Base-by-base conservation (phyloP, 2,888 invertebrate species). In the Cerceris rybyensis region DNA sequence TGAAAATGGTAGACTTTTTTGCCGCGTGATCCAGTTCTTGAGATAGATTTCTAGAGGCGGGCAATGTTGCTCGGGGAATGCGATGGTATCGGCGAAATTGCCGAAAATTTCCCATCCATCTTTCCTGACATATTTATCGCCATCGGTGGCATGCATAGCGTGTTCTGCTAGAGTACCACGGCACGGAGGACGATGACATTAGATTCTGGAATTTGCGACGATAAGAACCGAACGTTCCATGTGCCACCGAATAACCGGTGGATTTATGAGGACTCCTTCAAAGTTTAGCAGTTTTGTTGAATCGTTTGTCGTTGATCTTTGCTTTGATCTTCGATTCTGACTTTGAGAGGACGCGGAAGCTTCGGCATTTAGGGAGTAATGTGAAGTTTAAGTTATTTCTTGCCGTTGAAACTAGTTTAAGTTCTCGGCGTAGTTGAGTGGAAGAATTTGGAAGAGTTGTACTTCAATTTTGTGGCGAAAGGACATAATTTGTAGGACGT, bases 101-200 rank as follows among this genome's bases (percentile, higher is more conserved):
- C 16, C 17, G 55, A 69, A 43, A 43, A 50, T 61, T 16, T 55
- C 55, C 17, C 41, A 7, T 55, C 52, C 55, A 14, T 72, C 50
- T 66, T 49, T 17, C 11, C 50, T 39, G 75, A 42, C 71, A 16
- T 46, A 7, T 61, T 17, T 42, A 65, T 75, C 65, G 39, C 55
- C 14, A 16, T 8, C 46, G 42, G 9, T 50, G 54, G n/a, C 11
- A 52, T 17, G 59, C 54, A 64, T 59, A 43, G 60, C 72, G 69
- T 69, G 58, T 39, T 8, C n/a, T 14, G 9, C 9, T 16, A 55
- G 14, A n/a, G 7, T 7, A 17, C 8, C 17, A 6, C 58, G 13
- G 58, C 13, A 7, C 13, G n/a, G 41, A 58, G 58, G 60, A 60
- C 60, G 60, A 60, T 60, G 60, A 60, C 60, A 17, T 16, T 46